A percentile compares a stretch with the other conserved stretches of the same genome.
These are phyloP conservation scores for Lepus oiostolus DNA, from an alignment of 2,797 vertebrate genomes.

Conservation along the genomic window DNA sequence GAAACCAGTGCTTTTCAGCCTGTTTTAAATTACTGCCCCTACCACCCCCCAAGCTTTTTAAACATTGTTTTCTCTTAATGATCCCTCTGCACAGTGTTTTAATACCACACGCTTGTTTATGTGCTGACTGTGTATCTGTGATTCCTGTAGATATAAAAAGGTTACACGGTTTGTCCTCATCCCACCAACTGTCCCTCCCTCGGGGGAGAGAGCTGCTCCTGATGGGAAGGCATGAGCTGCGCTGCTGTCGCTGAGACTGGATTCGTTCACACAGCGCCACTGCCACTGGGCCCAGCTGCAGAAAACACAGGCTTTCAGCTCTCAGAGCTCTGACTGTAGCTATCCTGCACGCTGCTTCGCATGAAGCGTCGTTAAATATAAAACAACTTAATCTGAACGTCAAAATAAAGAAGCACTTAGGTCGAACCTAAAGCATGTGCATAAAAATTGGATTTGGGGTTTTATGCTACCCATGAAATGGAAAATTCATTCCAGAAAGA, in stretches of 20 bases:
- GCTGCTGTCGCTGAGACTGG: constrained; percentile 44
- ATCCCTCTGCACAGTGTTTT: not conserved
- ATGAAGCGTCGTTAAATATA: not conserved
- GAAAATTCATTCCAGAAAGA: constrained; percentile 56
- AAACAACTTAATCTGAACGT: constrained; percentile 29
- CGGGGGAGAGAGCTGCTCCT: too few species aligned
- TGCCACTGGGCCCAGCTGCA: not conserved
- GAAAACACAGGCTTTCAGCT: not conserved
- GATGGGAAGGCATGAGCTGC: not conserved
- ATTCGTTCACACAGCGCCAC: not conserved
- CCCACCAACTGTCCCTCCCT: not conserved
- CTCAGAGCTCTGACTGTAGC: not conserved
- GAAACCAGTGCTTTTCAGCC: not conserved
- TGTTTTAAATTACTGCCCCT: not conserved
- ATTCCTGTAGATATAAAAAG: not conserved
- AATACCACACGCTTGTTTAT: not conserved
- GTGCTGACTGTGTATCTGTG: not conserved
- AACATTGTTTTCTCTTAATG: not conserved
- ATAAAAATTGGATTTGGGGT: not conserved
- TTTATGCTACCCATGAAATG: not conserved
- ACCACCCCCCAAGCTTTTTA: not conserved
- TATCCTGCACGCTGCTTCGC: not conserved
- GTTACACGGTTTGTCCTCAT: not conserved
- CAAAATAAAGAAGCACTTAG: constrained; percentile 44
- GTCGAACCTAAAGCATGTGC: not conserved